Conservation (phyloP, 2,113 vertebrate species). For the Lagopus muta region DNA sequence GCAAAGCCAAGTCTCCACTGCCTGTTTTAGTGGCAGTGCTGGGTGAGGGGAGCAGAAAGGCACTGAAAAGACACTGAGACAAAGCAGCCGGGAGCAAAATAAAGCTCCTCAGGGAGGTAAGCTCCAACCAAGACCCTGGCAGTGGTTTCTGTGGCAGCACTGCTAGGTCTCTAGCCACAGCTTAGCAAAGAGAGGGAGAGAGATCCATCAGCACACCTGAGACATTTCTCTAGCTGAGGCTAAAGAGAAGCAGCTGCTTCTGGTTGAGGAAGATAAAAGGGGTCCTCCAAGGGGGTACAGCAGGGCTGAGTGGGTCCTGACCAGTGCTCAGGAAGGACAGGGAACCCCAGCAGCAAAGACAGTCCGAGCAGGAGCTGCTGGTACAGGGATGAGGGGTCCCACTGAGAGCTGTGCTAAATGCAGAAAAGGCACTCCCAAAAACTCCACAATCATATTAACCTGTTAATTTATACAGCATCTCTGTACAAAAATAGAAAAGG, state of each 20-base stretch:
- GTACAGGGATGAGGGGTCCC: neutral
- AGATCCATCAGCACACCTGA: neutral
- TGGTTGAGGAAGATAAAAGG: neutral
- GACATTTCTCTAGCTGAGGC: neutral
- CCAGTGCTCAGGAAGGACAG: neutral
- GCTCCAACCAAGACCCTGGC: neutral
- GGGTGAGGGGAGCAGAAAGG: neutral
- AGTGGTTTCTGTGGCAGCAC: neutral
- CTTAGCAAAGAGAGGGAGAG: neutral
- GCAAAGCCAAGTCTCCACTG: neutral
- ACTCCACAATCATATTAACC: slow-evolving; percentile 39
- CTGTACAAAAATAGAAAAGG: slow-evolving; percentile 95
- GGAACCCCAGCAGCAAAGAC: neutral
- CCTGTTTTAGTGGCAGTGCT: neutral
- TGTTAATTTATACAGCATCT: slow-evolving; percentile 81
- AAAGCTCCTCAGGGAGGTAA: neutral
- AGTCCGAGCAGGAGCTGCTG: neutral
- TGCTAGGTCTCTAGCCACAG: neutral
- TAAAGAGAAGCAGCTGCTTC: slow-evolving; percentile 10
- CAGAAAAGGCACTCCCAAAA: neutral
- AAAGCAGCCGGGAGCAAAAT: neutral
- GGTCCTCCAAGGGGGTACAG: neutral
- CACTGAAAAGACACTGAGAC: neutral
- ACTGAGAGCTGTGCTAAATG: slow-evolving; percentile 33
- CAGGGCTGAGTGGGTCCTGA: too few relatives aligned